phyloP scores from a whole-genome alignment of 53 echinoderm and acorn worm species.

The Mesocentrotus franciscanus region DNA sequence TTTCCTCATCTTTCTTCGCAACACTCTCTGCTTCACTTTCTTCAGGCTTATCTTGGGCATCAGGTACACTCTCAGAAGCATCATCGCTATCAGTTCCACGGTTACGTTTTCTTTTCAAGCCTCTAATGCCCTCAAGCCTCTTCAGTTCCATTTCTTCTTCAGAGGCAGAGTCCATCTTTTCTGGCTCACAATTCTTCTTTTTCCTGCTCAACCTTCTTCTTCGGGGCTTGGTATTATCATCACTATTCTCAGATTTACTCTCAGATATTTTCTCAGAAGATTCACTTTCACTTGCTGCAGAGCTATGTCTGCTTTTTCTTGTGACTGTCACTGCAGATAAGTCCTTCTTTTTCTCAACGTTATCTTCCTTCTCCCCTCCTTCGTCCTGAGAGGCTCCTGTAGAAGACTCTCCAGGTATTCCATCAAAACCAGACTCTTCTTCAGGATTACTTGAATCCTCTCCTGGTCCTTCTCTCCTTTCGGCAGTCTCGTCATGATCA shows the following conservation, averaged over 20 bases:
- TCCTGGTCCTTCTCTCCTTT: conserved; percentile 69
- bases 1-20: neutral
- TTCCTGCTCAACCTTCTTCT: conserved; percentile 41
- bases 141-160: conserved; percentile 60
- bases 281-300: conserved; percentile 17
- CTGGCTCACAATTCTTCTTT: neutral
- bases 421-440: conserved; percentile 68
- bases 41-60: conserved; percentile 8
- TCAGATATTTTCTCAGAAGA: neutral
- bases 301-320: neutral
- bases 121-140: conserved; percentile 37
- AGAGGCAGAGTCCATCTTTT: conserved; percentile 15
- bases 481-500: conserved; percentile 70
- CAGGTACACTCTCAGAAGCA: neutral
- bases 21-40: neutral
- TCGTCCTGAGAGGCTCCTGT: conserved; percentile 51
- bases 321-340: neutral
- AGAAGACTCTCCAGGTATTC: conserved; percentile 50
- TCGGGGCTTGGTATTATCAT: neutral
- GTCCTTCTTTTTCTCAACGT: conserved; percentile 6
- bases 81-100: neutral
- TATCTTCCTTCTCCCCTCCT: neutral
- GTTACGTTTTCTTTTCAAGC: conserved; percentile 53
- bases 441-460: conserved; percentile 76
- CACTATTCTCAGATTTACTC: conserved; percentile 4